phyloP scores from a whole-genome alignment of 2,797 vertebrate species.

The Sebastes diploproa region DNA sequence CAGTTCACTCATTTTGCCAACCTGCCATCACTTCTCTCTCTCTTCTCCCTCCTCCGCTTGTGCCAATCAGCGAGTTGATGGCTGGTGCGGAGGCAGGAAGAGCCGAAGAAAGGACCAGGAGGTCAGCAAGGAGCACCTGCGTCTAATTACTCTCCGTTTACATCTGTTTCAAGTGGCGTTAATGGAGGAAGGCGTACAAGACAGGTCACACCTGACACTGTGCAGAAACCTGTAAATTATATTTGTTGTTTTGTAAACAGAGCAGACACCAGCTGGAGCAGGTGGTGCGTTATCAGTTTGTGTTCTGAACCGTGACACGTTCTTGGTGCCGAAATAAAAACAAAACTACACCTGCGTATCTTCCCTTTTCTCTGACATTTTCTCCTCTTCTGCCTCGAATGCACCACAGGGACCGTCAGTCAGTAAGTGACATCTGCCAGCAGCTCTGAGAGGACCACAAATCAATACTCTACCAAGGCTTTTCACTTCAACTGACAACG shows the following conservation, averaged over 20 bases:
- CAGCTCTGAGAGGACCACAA: slow-evolving; percentile 28
- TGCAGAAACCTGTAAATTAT: neutral
- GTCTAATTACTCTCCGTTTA: neutral
- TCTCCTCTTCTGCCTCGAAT: neutral
- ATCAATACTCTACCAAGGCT: slow-evolving; percentile 36
- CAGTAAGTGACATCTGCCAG: slow-evolving; percentile 33
- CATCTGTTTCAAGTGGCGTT: neutral
- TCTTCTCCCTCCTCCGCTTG: slow-evolving; percentile 7
- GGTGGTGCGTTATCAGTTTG: neutral
- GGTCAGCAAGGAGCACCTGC: slow-evolving; percentile 1
- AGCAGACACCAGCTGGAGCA: neutral
- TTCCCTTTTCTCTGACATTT: neutral
- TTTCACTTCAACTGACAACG: slow-evolving; percentile 8
- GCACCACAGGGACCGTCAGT: slow-evolving; percentile 15
- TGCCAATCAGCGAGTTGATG: neutral
- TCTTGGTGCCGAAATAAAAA: neutral
- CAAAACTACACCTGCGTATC: neutral
- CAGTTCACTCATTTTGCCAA: neutral
- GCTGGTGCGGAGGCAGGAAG: slow-evolving; percentile 18
- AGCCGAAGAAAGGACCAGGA: neutral
- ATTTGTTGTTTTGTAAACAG: neutral
- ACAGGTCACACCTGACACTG: neutral
- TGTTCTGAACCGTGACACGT: neutral
- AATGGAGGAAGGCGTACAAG: neutral
- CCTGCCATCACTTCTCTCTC: neutral